Percentiles rank a stretch among this genome's conserved stretches.
These are phyloP conservation scores for Picathartes gymnocephalus DNA, from an alignment of 2,113 vertebrate genomes.

Conservation along the genomic window DNA sequence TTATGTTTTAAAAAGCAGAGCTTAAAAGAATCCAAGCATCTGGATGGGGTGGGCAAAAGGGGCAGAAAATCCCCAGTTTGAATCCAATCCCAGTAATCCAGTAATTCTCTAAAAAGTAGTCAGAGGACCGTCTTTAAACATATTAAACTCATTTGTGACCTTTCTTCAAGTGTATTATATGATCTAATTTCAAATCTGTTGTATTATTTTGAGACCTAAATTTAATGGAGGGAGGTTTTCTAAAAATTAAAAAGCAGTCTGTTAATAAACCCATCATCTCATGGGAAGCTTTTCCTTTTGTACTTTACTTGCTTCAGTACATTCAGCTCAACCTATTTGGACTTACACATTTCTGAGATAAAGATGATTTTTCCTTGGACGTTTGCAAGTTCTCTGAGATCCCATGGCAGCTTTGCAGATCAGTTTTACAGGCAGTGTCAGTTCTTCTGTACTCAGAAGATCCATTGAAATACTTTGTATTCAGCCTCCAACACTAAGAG, in stretches of 20 bases:
- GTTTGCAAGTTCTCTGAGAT: neutral
- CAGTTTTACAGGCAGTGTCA: neutral
- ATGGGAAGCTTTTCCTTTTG: neutral
- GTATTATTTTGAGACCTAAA: neutral
- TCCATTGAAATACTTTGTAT: neutral
- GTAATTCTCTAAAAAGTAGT: neutral
- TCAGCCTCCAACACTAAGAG: neutral
- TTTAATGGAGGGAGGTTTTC: neutral
- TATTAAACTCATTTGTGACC: neutral
- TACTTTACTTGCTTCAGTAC: neutral
- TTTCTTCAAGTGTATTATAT: neutral
- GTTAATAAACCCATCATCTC: neutral
- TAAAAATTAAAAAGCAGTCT: neutral
- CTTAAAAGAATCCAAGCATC: neutral
- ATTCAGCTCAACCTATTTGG: neutral
- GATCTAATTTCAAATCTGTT: neutral
- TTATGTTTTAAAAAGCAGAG: neutral
- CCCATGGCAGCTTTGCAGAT: neutral
- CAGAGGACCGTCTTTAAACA: neutral
- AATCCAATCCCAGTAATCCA: neutral
- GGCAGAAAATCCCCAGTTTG: neutral
- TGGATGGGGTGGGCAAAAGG: neutral
- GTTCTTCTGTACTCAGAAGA: neutral
- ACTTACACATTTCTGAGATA: neutral
- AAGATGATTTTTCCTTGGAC: neutral